Base-by-base conservation (phyloP, 2,888 invertebrate species). In the Enchytraeus crypticus region DNA sequence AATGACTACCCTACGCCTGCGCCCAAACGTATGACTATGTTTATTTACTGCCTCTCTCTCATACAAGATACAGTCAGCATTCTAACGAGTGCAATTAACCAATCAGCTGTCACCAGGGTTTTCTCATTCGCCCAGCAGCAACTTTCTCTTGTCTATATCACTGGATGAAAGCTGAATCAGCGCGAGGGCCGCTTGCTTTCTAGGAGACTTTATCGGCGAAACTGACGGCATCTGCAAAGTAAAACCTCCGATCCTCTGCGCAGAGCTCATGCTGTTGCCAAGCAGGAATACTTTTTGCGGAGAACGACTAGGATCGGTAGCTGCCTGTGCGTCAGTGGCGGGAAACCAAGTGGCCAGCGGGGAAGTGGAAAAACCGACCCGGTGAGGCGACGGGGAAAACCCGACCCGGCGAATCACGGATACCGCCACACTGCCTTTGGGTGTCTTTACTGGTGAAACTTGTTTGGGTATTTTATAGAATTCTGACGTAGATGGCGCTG, bases 351-450 rank as follows among this genome's bases (percentile, higher is more conserved):
- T n/a, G n/a, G n/a, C n/a, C n/a, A n/a, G n/a, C n/a, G n/a, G n/a
- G n/a, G n/a, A n/a, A n/a, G n/a, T n/a, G n/a, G n/a, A n/a, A n/a
- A n/a, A n/a, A n/a, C n/a, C n/a, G n/a, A n/a, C n/a, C n/a, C n/a
- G n/a, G n/a, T n/a, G n/a, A 18, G 38, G 38, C 8, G 18, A 38
- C 38, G 18, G 38, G 38, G 38, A 38, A 38, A 38, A 38, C 32
- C 54, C 54, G 34, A 26, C 54, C 26, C 33, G 30, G 21, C 54
- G 32, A 34, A 54, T 34, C 4, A 54, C 54, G 21, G 54, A 54
- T 2, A 53, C 33, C 8, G 32, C 33, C 32, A 32, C 26, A 21
- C 27, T 26, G 14, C 33, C 14, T 14, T n/a, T 5, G n/a, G 54
- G 54, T 32, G 51, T n/a, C 27, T 54, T 30, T 8, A 38, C 11